Percentiles rank a stretch among this genome's conserved stretches.
Conservation (phyloP, 2,797 vertebrate genomes). For the Pelodytes ibericus region DNA sequence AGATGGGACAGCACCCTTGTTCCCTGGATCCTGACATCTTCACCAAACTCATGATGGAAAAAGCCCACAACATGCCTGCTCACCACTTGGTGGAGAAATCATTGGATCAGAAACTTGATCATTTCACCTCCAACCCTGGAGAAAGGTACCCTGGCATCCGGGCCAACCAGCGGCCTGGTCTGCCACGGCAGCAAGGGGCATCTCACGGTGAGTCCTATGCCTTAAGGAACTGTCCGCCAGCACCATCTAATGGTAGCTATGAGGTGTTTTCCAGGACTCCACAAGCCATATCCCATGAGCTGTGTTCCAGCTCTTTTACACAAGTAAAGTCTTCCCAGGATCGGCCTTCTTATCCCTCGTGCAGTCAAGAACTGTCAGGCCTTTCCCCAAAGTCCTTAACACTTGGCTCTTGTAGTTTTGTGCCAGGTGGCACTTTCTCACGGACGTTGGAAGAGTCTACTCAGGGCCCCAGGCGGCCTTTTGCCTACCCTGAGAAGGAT, state of each 20-base stretch:
- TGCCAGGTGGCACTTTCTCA: conserved; percentile 43
- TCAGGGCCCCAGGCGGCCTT: conserved; percentile 69
- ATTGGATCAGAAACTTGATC: conserved; percentile 62
- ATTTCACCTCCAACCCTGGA: conserved; percentile 69
- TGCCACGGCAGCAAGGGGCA: conserved; percentile 57
- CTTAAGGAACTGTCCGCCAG: conserved; percentile 53
- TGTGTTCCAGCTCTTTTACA: conserved; percentile 43
- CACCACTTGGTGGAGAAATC: conserved; percentile 32
- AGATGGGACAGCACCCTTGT: conserved; percentile 40
- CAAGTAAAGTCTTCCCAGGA: conserved; percentile 54
- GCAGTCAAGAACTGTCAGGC: conserved; percentile 56
- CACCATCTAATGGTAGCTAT: conserved; percentile 52
- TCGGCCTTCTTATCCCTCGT: conserved; percentile 50
- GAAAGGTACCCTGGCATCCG: conserved; percentile 64
- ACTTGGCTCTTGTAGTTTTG: conserved; percentile 58
- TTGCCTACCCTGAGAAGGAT: conserved; percentile 61
- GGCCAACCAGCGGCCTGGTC: conserved; percentile 32
- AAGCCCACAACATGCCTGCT: conserved; percentile 33
- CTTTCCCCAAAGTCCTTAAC: conserved; percentile 19
- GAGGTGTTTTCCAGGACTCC: conserved; percentile 50
- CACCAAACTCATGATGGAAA: conserved; percentile 52
- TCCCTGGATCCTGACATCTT: conserved; percentile 49
- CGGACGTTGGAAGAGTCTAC: conserved; percentile 63
- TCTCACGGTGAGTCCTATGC: conserved; percentile 61
- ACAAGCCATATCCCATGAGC: conserved; percentile 53